Evolutionary conservation across 2,888 invertebrate genomes (phyloP).

Genomic region (Cheilosia impressa): DNA sequence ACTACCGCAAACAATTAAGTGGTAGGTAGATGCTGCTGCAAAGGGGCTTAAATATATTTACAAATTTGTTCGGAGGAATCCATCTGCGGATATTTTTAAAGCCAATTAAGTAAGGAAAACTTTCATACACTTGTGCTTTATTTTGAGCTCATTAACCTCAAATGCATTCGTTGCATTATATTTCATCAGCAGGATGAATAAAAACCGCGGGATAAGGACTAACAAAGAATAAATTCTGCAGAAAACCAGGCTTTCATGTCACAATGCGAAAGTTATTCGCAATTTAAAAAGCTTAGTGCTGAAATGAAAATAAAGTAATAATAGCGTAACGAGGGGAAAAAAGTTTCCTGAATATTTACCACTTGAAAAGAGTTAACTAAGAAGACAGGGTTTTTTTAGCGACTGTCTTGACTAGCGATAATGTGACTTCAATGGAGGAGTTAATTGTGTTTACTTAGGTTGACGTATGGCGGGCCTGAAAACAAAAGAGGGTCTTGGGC

Average conservation of each 20-base stretch:
- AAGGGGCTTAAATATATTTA: conserved; percentile 11
- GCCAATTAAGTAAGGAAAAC: conserved; percentile 49
- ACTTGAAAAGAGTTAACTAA: too few relatives aligned
- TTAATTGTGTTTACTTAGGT: too few relatives aligned
- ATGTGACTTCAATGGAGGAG: too few relatives aligned
- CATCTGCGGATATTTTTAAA: conserved; percentile 33
- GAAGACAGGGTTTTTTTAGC: too few relatives aligned
- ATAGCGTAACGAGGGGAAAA: too few relatives aligned
- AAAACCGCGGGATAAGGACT: conserved; percentile 14
- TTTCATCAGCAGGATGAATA: conserved; percentile 7
- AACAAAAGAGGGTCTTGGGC: too few relatives aligned
- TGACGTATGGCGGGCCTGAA: too few relatives aligned
- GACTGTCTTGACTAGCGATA: too few relatives aligned
- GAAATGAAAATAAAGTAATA: too few relatives aligned
- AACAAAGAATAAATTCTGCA: conserved; percentile 20
- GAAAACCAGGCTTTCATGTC: not conserved
- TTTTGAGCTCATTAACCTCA: conserved; percentile 56
- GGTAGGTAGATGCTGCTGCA: conserved; percentile 10
- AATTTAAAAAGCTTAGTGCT: too few relatives aligned
- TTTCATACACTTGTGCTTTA: conserved; percentile 30
- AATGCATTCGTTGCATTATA: conserved; percentile 34
- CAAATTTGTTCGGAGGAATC: conserved; percentile 3
- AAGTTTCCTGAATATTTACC: too few relatives aligned
- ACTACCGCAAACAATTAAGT: conserved; percentile 10
- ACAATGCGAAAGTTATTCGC: not conserved